phyloP scores from a whole-genome alignment of 2,797 vertebrate genomes.

The Oryzias sinensis region DNA sequence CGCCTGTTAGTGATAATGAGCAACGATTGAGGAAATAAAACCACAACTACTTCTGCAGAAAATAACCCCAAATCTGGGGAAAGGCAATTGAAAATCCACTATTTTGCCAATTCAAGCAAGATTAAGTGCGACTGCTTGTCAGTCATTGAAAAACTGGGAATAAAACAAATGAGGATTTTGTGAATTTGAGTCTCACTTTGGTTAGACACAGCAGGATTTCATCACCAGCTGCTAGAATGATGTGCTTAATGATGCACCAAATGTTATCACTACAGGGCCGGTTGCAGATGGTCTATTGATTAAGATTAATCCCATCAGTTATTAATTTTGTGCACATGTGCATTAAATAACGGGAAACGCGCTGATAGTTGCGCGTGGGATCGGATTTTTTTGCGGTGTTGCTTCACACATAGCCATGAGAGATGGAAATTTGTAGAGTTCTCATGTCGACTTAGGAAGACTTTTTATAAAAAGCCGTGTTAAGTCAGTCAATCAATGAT shows the following conservation, averaged over 20 bases:
- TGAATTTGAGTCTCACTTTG: constrained; percentile 2
- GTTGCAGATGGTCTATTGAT: constrained; percentile 42
- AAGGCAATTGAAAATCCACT: constrained; percentile 8
- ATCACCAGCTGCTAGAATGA: constrained; percentile 30
- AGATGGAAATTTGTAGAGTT: constrained; percentile 37
- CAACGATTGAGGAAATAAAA: constrained; percentile 10
- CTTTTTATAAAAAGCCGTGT: constrained; percentile 18
- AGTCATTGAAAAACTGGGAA: constrained; percentile 5
- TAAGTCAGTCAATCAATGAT: constrained; percentile 30
- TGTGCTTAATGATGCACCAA: constrained; percentile 37
- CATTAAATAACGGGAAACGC: background rate
- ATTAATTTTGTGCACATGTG: constrained; percentile 1
- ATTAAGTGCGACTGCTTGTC: background rate
- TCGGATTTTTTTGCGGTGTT: constrained; percentile 4
- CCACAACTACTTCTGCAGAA: constrained; percentile 2
- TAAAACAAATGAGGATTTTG: background rate
- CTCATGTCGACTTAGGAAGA: constrained; percentile 43
- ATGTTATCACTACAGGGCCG: constrained; percentile 27
- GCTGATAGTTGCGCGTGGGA: background rate
- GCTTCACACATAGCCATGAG: constrained; percentile 31
- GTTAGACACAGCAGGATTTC: constrained; percentile 6
- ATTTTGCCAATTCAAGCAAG: constrained; percentile 4
- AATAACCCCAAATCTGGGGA: constrained; percentile 15
- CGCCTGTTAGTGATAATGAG: background rate
- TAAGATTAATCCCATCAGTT: constrained; percentile 32